Conservation (phyloP, 2,797 vertebrate genomes). For the Synanceia verrucosa region DNA sequence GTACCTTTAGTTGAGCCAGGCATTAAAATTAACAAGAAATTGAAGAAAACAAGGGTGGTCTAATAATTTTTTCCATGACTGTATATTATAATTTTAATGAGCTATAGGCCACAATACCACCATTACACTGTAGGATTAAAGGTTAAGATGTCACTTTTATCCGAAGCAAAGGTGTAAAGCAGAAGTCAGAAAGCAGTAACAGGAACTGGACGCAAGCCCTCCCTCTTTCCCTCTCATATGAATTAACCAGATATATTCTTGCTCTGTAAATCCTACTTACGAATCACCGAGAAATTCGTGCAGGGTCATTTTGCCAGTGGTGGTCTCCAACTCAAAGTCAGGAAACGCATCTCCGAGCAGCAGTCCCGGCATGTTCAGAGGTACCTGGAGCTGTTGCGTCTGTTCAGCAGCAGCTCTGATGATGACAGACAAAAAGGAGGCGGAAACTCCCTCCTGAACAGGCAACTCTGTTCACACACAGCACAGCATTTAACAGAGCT, state of each 20-base stretch:
- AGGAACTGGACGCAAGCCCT: constrained; percentile 16
- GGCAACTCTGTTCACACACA: neutral
- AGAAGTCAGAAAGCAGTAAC: constrained; percentile 33
- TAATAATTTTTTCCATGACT: no score
- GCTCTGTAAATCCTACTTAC: constrained; percentile 86
- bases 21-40: no score
- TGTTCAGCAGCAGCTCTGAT: constrained; percentile 9
- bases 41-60: no score
- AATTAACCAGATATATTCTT: neutral
- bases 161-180: constrained; percentile 6
- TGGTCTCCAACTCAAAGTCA: constrained; percentile 90
- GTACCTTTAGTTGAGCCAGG: no score
- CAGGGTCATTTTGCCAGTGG: constrained; percentile 85
- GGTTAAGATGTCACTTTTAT: neutral
- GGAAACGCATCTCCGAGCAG: constrained; percentile 91
- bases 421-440: constrained; percentile 7
- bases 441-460: constrained; percentile 9
- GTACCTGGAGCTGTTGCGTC: neutral
- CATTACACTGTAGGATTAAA: neutral
- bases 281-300: constrained; percentile 89
- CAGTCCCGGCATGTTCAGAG: constrained; percentile 84
- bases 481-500: neutral
- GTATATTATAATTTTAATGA: neutral
- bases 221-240: neutral
- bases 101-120: neutral